Evolutionary conservation across 2,888 invertebrate genomes (phyloP).

Genomic region (Oeneis ivallda): DNA sequence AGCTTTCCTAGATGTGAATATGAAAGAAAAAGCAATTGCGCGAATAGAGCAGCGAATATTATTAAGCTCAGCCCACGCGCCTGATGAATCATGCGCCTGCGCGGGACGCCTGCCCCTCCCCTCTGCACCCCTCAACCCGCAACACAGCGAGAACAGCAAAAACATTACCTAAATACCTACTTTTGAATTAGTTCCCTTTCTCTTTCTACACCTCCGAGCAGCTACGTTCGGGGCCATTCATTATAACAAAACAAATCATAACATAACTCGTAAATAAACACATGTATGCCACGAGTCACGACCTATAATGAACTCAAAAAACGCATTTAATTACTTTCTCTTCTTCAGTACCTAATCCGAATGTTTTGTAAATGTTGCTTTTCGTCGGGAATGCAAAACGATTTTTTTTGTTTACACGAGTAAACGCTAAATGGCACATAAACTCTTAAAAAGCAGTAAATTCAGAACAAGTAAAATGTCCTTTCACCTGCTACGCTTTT

Average conservation of each 20-base stretch:
- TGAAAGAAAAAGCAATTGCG: constrained; percentile 69
- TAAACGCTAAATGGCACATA: constrained; percentile 68
- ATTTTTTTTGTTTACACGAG: constrained; percentile 52
- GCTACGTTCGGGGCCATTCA: constrained; percentile 59
- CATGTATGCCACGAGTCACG: not conserved
- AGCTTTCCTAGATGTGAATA: constrained; percentile 51
- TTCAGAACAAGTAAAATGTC: constrained; percentile 66
- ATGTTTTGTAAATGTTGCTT: constrained; percentile 52
- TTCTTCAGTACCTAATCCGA: not conserved
- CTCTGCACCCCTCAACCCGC: constrained; percentile 50
- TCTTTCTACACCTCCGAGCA: constrained; percentile 76
- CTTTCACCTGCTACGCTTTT: constrained; percentile 63
- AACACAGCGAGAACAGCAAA: constrained; percentile 70
- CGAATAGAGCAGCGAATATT: constrained; percentile 66
- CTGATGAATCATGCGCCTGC: constrained; percentile 73
- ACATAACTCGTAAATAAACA: constrained; percentile 29
- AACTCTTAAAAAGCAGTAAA: constrained; percentile 70
- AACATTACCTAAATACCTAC: constrained; percentile 82
- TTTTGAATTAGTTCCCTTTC: constrained; percentile 81
- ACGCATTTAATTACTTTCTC: not conserved
- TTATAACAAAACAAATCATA: constrained; percentile 50
- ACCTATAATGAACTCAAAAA: not conserved
- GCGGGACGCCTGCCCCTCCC: constrained; percentile 32
- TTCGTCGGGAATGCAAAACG: constrained; percentile 51
- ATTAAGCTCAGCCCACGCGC: constrained; percentile 78